Evolutionary conservation across 1,140 invertebrate species (phyloP), one percentile per base, ranked within the genome.

Genomic region (Diabrotica undecimpunctata): DNA sequence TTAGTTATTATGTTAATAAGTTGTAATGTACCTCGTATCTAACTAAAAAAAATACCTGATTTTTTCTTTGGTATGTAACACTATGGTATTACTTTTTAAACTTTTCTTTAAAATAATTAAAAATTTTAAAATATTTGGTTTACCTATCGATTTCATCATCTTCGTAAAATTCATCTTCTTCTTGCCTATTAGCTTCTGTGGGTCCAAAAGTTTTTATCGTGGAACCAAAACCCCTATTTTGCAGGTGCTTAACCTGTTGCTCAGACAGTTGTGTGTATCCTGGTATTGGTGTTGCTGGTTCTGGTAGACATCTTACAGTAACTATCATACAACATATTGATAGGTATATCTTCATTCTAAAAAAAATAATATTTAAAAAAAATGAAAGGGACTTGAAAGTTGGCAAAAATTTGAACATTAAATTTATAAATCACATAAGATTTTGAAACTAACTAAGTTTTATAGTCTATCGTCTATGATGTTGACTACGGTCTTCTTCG

Each of bases 161-260:
- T 37, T 69, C 36, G 8, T 35, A 68, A 14, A 71, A 64, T 59
- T 65, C 60, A n/a, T 63, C 70, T 13, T 61, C 65, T 60, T 68
- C 70, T 7, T 60, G 54, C 12, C 54, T 35, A 39, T 38, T 46
- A 61, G 52, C 41, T 14, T 51, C 39, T 11, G 70, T 67, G 7
- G 68, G 61, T 38, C 67, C 41, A 54, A 74, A 70, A 5, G 69
- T 68, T 58, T 67, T 66, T 10, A 62, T 61, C 7, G 74, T 75
- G 2, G 72, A 62, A 11, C 71, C 72, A 52, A 75, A 75, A n/a
- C 71, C 73, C 58, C 66, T 65, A 54, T 70, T 68, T 60, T 74
- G 74, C 13, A 75, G 62, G 59, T 73, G 69, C 38, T 61, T 69
- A 6, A 75, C 60, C 61, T 75, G 66, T 12, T 74, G 64, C 11